Evolutionary conservation across 2,113 vertebrate genomes (phyloP).

Genomic region (Tragelaphus scriptus): DNA sequence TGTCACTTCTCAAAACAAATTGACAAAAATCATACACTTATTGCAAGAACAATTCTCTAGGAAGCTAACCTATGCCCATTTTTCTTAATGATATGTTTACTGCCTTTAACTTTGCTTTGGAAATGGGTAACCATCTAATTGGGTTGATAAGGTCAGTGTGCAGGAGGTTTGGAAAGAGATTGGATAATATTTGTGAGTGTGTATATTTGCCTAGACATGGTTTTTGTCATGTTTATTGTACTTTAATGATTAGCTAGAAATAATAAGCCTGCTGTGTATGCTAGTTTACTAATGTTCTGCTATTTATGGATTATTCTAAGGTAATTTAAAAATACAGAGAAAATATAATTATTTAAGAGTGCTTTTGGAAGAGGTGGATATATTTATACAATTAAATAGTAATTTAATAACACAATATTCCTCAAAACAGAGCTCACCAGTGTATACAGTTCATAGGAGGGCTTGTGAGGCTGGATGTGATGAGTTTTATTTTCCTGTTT

Average conservation of each 20-base stretch:
- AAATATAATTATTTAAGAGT: slow-evolving; percentile 65
- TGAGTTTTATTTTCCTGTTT: slow-evolving; percentile 19
- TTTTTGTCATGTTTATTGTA: slow-evolving; percentile 64
- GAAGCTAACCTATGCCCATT: slow-evolving; percentile 56
- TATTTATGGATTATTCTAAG: slow-evolving; percentile 40
- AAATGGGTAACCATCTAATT: slow-evolving; percentile 59
- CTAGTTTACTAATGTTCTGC: slow-evolving; percentile 45
- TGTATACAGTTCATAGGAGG: background rate
- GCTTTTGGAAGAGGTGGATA: slow-evolving; percentile 50
- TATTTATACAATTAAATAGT: slow-evolving; percentile 62
- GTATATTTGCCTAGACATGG: slow-evolving; percentile 53
- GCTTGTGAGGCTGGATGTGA: background rate
- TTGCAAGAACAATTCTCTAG: slow-evolving; percentile 22
- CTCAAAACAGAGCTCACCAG: slow-evolving; percentile 23
- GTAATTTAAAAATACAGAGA: slow-evolving; percentile 58
- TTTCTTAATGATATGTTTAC: slow-evolving; percentile 64
- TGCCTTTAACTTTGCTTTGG: slow-evolving; percentile 52
- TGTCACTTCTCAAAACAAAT: slow-evolving; percentile 46
- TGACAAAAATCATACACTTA: slow-evolving; percentile 41
- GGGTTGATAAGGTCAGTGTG: slow-evolving; percentile 67
- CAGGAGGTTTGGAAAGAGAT: slow-evolving; percentile 45
- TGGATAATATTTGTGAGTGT: slow-evolving; percentile 57
- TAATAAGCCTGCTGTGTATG: slow-evolving; percentile 45
- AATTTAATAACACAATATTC: slow-evolving; percentile 33
- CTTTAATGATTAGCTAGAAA: slow-evolving; percentile 56